Evolutionary conservation across 2,888 invertebrate species (phyloP), one percentile per base, ranked within the genome.

Genomic region (Bhutanitis thaidina): DNA sequence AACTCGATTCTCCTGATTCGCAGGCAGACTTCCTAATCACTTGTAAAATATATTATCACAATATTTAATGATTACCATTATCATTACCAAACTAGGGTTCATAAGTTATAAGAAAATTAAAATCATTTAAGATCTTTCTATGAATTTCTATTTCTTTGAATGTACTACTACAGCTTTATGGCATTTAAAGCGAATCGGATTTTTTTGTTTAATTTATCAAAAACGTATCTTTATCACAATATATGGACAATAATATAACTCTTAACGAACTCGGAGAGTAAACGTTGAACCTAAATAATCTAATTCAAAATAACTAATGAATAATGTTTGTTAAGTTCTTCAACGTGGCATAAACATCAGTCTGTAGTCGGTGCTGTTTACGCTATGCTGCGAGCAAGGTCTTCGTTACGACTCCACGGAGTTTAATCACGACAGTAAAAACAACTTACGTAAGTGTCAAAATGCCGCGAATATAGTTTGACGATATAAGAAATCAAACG

Each of bases 391-490:
- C 8, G 16, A 35, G 45, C 57, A 60, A 59, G 59, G 58, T 46
- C 57, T 55, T 36, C 49, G 15, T 56, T n/a, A n/a, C n/a, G 52
- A 57, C 65, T 60, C 62, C 59, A 60, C 58, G 53, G 55, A 56
- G 58, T 65, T 64, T 67, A 67, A 68, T 68, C 60, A 53, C 52
- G 57, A 44, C 40, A 55, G 66, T 68, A 76, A 77, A 77, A 77
- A 75, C 62, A 58, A 57, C 62, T 80, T 75, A 77, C 80, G 80
- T 76, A 77, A 80, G 77, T 79, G 79, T 67, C 68, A 73, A 71
- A 71, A 66, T 72, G 46, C 48, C 44, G 49, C 34, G 43, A 51
- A 53, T 54, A 59, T 12, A 7, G 5, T 13, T 34, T 34, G 12
- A 34, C 30, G 30, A 10, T 9, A 1, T 30, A n/a, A 20, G 20